phyloP scores from a whole-genome alignment of 30 jellyfish, hydroid and myxozoan species.

The Aurelia coerulea region DNA sequence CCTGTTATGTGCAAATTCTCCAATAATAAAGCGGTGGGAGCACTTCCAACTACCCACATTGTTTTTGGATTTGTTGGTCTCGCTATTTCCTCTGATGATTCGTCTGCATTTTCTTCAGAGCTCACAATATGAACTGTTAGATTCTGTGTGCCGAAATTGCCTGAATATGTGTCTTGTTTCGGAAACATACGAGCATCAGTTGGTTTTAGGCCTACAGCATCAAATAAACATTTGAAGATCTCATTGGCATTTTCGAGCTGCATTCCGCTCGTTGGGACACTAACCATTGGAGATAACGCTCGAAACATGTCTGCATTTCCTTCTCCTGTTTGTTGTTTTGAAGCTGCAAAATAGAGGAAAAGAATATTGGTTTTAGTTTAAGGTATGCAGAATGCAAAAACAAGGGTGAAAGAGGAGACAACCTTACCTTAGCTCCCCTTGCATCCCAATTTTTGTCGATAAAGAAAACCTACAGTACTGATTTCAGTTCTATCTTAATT shows the following conservation, averaged over 20 bases:
- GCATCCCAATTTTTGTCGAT: no score
- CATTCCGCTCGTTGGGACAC: constrained; percentile 98
- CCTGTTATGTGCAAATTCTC: constrained; percentile 29
- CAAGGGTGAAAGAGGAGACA: no score
- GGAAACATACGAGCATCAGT: constrained; percentile 5
- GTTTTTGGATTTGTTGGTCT: neutral
- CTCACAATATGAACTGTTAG: constrained; percentile 51
- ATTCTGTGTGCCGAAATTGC: constrained; percentile 12
- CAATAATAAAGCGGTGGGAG: constrained; percentile 44
- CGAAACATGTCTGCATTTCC: constrained; percentile 56
- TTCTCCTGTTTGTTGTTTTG: constrained; percentile 4
- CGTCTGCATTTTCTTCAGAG: constrained; percentile 51
- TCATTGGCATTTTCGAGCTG: constrained; percentile 93
- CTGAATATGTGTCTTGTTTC: constrained; percentile 14
- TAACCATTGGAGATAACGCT: constrained; percentile 83
- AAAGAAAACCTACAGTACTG: no score
- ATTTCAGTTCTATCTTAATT: no score
- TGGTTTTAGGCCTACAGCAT: constrained; percentile 67
- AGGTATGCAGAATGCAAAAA: no score
- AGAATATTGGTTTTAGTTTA: neutral
- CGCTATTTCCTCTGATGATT: constrained; percentile 19
- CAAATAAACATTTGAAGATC: constrained; percentile 74
- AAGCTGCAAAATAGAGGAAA: neutral
- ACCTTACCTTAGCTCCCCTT: no score
- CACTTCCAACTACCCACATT: constrained; percentile 2